Evolutionary conservation across 2,888 invertebrate species (phyloP).

Genomic region (Teinopalpus imperialis): DNA sequence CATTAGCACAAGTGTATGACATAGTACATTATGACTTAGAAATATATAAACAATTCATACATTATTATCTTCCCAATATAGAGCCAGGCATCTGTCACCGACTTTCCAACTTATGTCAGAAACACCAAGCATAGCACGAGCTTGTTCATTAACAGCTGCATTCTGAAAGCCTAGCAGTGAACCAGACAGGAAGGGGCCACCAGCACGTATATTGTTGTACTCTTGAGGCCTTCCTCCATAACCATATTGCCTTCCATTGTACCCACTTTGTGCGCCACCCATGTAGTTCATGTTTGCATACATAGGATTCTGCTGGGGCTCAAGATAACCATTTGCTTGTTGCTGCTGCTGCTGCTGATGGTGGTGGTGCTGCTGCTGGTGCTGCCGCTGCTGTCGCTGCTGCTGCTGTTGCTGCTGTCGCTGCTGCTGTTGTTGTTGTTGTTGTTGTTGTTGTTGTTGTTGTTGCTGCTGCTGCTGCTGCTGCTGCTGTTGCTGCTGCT

Average conservation of each 20-base stretch:
- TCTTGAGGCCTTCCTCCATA: constrained; percentile 52
- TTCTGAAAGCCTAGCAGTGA: constrained; percentile 76
- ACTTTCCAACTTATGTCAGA: constrained; percentile 85
- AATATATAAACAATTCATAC: constrained; percentile 66
- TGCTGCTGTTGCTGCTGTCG: constrained; percentile 60
- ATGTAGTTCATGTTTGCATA: constrained; percentile 53
- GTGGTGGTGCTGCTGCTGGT: no score
- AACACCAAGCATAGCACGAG: constrained; percentile 77
- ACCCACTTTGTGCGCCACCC: constrained; percentile 41
- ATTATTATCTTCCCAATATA: constrained; percentile 96
- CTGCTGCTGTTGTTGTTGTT: constrained; percentile 39
- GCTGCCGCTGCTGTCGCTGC: constrained; percentile 39
- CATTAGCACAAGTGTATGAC: neutral
- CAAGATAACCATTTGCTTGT: constrained; percentile 62
- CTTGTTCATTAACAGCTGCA: constrained; percentile 76
- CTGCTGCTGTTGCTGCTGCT: no score
- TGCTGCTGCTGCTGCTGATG: constrained; percentile 44
- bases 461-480: no score
- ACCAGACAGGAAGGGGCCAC: constrained; percentile 64
- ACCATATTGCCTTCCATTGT: constrained; percentile 50
- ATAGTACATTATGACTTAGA: no score
- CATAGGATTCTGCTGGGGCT: constrained; percentile 50
- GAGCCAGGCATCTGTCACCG: constrained; percentile 93
- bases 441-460: no score
- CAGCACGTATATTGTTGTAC: constrained; percentile 47